A percentile compares a stretch with the other conserved stretches of the same genome.
phyloP scores from a whole-genome alignment of 2,888 invertebrate genomes.

The Lycocerus yunnanus region DNA sequence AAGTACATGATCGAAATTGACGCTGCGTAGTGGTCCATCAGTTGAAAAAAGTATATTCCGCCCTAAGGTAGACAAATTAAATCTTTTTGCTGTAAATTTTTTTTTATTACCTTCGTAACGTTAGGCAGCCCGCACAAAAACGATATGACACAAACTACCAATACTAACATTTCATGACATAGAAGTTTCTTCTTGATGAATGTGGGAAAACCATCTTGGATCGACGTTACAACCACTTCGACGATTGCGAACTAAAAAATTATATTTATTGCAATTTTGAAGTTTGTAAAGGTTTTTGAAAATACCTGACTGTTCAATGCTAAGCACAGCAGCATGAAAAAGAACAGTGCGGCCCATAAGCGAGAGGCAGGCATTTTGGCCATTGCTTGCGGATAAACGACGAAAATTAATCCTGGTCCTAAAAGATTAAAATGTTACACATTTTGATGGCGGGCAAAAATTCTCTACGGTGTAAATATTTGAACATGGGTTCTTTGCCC shows the following conservation, averaged over 20 bases:
- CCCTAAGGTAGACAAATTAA: conserved; percentile 61
- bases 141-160: conserved; percentile 82
- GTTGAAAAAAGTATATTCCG: conserved; percentile 89
- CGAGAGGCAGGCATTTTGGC: conserved; percentile 92
- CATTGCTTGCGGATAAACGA: conserved; percentile 92
- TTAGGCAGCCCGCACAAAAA: conserved; percentile 86
- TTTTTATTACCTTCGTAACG: conserved; percentile 70
- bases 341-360: conserved; percentile 87
- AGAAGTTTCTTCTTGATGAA: conserved; percentile 82
- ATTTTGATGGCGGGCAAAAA: too few species aligned
- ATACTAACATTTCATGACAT: conserved; percentile 84
- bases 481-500: too few species aligned
- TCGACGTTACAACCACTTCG: conserved; percentile 91
- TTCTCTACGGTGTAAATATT: too few species aligned
- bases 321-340: conserved; percentile 87
- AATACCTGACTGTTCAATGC: conserved; percentile 86
- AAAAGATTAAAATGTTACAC: conserved; percentile 21
- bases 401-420: conserved; percentile 87
- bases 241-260: conserved; percentile 86
- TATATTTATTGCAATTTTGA: not conserved
- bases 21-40: conserved; percentile 93
- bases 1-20: conserved; percentile 89
- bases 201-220: conserved; percentile 90
- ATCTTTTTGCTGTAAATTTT: not conserved
- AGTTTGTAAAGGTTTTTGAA: conserved; percentile 20